A percentile compares a stretch with the other conserved stretches of the same genome.
These are phyloP conservation scores for Pelusios castaneus DNA, from an alignment of 2,113 vertebrate species.

Conservation along the genomic window DNA sequence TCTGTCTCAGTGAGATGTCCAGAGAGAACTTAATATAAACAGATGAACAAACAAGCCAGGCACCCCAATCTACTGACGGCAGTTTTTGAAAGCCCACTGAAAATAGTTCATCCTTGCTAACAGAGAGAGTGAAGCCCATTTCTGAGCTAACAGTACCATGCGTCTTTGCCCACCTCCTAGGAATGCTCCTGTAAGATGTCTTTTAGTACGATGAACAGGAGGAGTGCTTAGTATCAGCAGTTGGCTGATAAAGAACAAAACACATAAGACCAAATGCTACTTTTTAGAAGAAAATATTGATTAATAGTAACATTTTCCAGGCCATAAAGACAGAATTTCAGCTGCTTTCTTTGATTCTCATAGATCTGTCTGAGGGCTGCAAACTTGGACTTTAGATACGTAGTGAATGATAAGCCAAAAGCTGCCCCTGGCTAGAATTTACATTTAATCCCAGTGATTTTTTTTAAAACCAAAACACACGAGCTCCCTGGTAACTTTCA, in stretches of 20 bases:
- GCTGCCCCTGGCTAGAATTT: not conserved
- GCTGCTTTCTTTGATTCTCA: not conserved
- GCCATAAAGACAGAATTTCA: not conserved
- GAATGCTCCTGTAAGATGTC: not conserved
- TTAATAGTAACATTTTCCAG: not conserved
- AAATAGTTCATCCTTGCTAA: not conserved
- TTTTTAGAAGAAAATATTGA: not conserved
- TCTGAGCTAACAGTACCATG: slow-evolving; percentile 9
- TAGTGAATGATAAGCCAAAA: not conserved
- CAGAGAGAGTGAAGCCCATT: not conserved
- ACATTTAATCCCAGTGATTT: not conserved
- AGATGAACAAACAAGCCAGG: not conserved
- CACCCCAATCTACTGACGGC: not conserved
- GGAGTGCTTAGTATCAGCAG: not conserved
- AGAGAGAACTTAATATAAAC: not conserved
- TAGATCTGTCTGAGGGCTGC: slow-evolving; percentile 10
- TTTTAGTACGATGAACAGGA: not conserved
- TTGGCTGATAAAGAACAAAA: not conserved
- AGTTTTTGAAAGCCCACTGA: not conserved
- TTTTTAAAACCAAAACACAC: not conserved
- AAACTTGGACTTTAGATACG: not conserved
- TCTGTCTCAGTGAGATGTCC: not conserved
- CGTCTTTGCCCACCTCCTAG: not conserved
- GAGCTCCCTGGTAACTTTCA: not conserved
- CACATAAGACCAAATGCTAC: rapidly evolving